A percentile compares a stretch with the other conserved stretches of the same genome.
Conservation (phyloP, 2,888 invertebrate genomes). For the Calliopum simillimum region DNA sequence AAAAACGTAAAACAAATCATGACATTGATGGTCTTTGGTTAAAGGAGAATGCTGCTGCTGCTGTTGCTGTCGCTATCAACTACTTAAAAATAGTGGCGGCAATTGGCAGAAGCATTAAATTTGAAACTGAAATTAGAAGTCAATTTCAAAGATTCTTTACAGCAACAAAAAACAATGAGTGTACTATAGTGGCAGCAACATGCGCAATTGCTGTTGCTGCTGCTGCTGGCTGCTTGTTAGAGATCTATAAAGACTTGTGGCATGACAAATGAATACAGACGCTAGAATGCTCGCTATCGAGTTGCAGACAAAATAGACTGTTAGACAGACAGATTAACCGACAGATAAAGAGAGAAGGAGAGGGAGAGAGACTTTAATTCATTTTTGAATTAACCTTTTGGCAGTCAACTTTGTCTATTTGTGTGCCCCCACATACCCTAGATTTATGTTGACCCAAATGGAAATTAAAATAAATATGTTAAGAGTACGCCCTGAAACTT, state of each 20-base stretch:
- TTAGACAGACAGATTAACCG: neutral
- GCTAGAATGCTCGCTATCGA: neutral
- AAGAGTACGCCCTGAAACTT: too few relatives aligned
- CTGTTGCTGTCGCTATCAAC: conserved; percentile 33
- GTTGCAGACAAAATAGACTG: neutral
- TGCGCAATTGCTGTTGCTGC: too few relatives aligned
- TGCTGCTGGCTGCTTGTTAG: too few relatives aligned
- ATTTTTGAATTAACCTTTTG: conserved; percentile 18
- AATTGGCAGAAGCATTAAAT: conserved; percentile 9
- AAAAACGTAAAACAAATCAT: conserved; percentile 4
- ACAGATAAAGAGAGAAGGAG: neutral
- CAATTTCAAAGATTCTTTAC: conserved; percentile 24
- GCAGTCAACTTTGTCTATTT: conserved; percentile 4
- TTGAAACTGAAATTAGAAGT: conserved; percentile 22
- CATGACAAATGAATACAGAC: conserved; percentile 4
- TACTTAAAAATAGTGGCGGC: neutral
- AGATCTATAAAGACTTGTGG: neutral
- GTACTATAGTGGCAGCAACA: too few relatives aligned
- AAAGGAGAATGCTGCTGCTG: conserved; percentile 51
- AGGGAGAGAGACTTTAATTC: conserved; percentile 23
- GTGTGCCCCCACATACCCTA: neutral
- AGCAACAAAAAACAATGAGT: conserved; percentile 8
- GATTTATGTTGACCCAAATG: too few relatives aligned
- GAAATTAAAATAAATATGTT: too few relatives aligned
- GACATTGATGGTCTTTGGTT: conserved; percentile 32